Percentiles rank a stretch among this genome's conserved stretches.
Conservation (phyloP, 2,888 invertebrate genomes). For the Ectobius pallidus region DNA sequence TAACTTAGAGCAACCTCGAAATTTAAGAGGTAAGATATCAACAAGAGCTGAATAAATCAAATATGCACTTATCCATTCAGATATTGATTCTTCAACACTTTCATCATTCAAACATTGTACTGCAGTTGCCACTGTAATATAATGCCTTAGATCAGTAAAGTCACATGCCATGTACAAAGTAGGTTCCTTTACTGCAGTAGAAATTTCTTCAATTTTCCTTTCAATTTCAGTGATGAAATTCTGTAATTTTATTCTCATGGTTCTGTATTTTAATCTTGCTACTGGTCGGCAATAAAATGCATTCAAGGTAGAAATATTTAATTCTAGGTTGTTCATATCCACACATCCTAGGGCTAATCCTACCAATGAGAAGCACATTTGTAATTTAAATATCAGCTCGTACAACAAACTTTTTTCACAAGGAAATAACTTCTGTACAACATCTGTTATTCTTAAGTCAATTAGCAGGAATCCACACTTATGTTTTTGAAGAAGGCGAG, state of each 20-base stretch:
- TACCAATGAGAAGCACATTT: not conserved
- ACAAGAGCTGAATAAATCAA: constrained; percentile 13
- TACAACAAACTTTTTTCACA: not conserved
- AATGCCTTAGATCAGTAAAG: too few species aligned
- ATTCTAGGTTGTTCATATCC: constrained; percentile 4
- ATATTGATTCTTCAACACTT: not conserved
- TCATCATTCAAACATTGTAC: not conserved
- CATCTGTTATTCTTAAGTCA: not conserved
- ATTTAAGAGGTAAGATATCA: constrained; percentile 3
- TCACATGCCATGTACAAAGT: too few species aligned
- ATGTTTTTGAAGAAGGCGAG: not conserved
- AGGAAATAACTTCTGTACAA: not conserved
- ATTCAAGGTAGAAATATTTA: constrained; percentile 18
- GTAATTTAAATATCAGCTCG: not conserved
- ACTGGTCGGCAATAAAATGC: constrained; percentile 15
- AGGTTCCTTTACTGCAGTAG: too few species aligned
- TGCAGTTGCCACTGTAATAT: not conserved
- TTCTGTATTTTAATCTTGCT: not conserved
- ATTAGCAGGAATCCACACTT: constrained; percentile 11
- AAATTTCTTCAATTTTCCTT: not conserved
- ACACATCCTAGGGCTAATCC: not conserved
- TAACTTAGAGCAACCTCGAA: not conserved
- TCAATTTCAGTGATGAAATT: not conserved
- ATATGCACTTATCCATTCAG: not conserved
- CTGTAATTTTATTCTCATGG: not conserved